Base-by-base conservation (phyloP, 2,888 invertebrate genomes). In the Euproctis similis region DNA sequence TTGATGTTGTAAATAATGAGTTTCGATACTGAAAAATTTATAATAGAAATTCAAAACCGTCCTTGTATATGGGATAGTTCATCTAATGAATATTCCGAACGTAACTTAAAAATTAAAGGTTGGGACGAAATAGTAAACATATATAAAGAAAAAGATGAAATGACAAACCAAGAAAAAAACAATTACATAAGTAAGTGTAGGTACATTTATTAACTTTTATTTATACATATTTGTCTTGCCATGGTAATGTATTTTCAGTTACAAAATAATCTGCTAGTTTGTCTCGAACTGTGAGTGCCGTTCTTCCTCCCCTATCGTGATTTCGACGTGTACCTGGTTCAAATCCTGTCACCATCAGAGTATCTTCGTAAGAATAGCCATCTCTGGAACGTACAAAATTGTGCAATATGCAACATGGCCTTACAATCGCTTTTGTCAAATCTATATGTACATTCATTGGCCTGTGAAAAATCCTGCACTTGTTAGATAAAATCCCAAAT, bases 241-340 rank as follows among this genome's bases (percentile, higher is more conserved):
- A 23, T 23, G 26, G 17, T 18, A 26, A 3, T 13, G 18, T 14
- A 6, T 27, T 24, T n/a, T 31, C 10, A 14, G 3, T 27, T 7
- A 31, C 27, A 25, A 31, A 31, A 28, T 31, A 30, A 1, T 30
- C 13, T 31, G 30, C 18, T 8, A 36, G 14, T 22, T 30, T 26
- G 24, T 28, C 32, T 32, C 32, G 30, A 36, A 25, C 23, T 21
- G 31, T 32, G 10, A 24, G 8, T 9, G 31, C 30, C 9, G 31
- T 24, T 27, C 36, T 20, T 10, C 31, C 30, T 32, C 28, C 29
- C 27, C 31, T 32, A 31, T 18, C 16, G 13, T 11, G 17, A 8
- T 26, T 12, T n/a, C 8, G 26, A 23, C 16, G 7, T 28, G 25
- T 21, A 21, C 12, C 17, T 11, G 33, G 21, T 16, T 12, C 9